These are phyloP conservation scores for Theristicus caerulescens DNA, from an alignment of 2,113 vertebrate genomes.

Conservation along the genomic window DNA sequence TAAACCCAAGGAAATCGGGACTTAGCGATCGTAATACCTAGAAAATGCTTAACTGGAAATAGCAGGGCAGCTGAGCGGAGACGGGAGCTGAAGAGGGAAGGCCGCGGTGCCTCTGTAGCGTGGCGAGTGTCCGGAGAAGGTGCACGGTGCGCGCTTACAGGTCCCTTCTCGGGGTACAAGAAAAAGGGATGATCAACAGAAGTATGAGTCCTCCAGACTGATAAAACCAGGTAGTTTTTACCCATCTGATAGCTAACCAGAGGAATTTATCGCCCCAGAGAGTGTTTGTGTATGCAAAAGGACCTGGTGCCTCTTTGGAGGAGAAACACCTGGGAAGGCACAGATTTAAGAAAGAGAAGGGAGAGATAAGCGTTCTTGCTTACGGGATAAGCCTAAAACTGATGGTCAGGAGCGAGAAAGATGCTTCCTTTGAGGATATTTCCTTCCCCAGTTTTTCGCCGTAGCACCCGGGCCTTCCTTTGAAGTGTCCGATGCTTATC, in stretches of 20 bases:
- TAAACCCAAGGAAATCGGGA: not conserved
- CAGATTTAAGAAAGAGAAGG: not conserved
- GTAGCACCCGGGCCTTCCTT: not conserved
- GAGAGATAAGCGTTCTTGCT: fast-evolving
- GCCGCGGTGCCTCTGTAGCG: not conserved
- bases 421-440: not conserved
- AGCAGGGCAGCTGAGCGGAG: not conserved
- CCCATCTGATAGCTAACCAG: too few species aligned
- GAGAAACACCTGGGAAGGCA: not conserved
- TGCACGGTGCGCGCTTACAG: not conserved
- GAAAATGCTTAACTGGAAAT: not conserved
- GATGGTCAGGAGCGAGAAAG: not conserved
- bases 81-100: not conserved
- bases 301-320: not conserved
- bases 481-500: not conserved
- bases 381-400: not conserved
- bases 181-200: not conserved
- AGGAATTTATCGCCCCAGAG: not conserved
- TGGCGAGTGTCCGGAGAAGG: not conserved
- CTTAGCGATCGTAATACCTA: not conserved
- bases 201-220: not conserved
- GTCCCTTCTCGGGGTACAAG: not conserved
- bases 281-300: not conserved
- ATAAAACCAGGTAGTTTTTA: not conserved
- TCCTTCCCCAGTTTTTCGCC: not conserved